Conservation (phyloP, 2,797 vertebrate species). For the Malurus leucopterus region DNA sequence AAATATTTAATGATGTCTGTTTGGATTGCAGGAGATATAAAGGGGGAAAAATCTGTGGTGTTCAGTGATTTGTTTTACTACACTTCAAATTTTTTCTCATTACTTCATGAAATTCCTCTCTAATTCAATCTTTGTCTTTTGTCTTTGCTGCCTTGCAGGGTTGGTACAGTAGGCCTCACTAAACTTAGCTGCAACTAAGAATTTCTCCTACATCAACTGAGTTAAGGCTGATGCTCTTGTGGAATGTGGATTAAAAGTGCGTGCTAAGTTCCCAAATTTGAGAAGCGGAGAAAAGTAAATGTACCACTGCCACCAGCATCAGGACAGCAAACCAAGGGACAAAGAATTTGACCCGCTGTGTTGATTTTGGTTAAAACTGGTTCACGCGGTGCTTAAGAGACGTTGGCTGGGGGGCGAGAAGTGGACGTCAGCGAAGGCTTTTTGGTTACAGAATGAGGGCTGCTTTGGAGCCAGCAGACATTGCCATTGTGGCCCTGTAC, state of each 20-base stretch:
- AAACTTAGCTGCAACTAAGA: constrained; percentile 86
- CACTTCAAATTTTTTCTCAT: constrained; percentile 73
- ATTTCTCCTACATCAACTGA: constrained; percentile 84
- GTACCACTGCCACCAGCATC: constrained; percentile 80
- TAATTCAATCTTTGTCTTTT: constrained; percentile 89
- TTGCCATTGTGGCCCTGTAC: constrained; percentile 92
- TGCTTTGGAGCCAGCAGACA: constrained; percentile 89
- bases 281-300: constrained; percentile 79
- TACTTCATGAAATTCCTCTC: constrained; percentile 72
- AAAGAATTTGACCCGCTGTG: constrained; percentile 78
- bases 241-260: constrained; percentile 85
- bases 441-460: constrained; percentile 80
- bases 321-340: constrained; percentile 93
- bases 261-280: constrained; percentile 80
- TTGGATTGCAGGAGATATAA: constrained; percentile 22
- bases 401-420: constrained; percentile 71
- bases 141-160: constrained; percentile 97
- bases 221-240: constrained; percentile 85
- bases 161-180: constrained; percentile 88
- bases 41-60: constrained; percentile 58
- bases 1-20: not conserved
- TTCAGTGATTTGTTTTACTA: constrained; percentile 69
- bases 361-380: constrained; percentile 74
- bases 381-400: constrained; percentile 71
- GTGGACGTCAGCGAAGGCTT: constrained; percentile 61